Evolutionary conservation across 2,113 vertebrate genomes (phyloP).

Genomic region (Alosa alosa): DNA sequence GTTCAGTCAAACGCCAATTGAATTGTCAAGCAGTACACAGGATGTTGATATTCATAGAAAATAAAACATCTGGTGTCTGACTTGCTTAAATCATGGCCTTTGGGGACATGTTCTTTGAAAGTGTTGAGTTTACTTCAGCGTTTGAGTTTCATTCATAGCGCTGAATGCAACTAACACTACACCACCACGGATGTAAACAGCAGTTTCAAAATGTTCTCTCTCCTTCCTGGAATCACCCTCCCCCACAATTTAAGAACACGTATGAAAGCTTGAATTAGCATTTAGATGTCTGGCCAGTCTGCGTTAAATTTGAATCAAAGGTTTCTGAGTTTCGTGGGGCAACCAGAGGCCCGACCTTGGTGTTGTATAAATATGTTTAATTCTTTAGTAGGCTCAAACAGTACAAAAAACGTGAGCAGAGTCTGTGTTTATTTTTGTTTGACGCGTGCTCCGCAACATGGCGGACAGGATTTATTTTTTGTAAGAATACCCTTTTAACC

Average conservation of each 20-base stretch:
- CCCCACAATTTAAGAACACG: conserved; percentile 40
- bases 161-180: neutral
- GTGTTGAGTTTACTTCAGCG: neutral
- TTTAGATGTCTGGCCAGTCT: neutral
- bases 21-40: neutral
- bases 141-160: neutral
- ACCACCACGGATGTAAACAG: conserved; percentile 19
- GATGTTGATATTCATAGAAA: neutral
- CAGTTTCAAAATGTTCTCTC: conserved; percentile 31
- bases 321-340: neutral
- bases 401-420: conserved; percentile 15
- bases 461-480: conserved; percentile 35
- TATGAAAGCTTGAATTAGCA: conserved; percentile 35
- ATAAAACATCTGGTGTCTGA: neutral
- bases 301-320: neutral
- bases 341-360: neutral
- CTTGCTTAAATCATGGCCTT: neutral
- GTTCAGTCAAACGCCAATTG: no score
- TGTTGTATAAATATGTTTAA: neutral
- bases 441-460: conserved; percentile 49
- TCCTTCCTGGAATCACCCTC: conserved; percentile 49
- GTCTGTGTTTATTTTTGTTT: conserved; percentile 44
- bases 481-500: neutral
- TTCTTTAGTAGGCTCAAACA: neutral
- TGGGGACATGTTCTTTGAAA: neutral